Evolutionary conservation across 2,888 invertebrate species (phyloP), one percentile per base, ranked within the genome.

Genomic region (Pandemis corylana): DNA sequence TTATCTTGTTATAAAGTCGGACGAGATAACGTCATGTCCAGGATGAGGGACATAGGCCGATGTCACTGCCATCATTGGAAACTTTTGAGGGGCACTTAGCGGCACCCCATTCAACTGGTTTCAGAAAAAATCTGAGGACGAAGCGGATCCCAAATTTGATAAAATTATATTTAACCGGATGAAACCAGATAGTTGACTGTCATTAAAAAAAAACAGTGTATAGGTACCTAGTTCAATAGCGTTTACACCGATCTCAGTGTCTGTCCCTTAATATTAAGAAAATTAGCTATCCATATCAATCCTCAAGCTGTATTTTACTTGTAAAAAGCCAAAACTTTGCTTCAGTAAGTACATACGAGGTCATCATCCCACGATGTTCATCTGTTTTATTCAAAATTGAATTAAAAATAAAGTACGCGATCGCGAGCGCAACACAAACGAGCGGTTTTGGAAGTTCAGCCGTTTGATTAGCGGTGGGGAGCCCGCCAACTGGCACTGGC

Each of bases 401-500:
- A 36, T 36, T 36, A 36, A 36, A 36, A 36, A 36, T 36, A 36
- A 36, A 36, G 28, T 36, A 4, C 28, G 28, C 28, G 28, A 36
- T 36, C 4, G 28, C 28, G 28, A 36, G 28, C 28, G 28, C 0
- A 36, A 36, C 51, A 46, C 6, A 67, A 67, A 53, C 78, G 72
- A 76, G 69, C 72, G 76, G 71, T 83, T 81, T 76, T 83, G 88
- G 84, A 87, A 84, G 84, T 82, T 82, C 80, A 36, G 28, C 82
- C 80, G 82, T 82, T 87, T 90, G 90, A 92, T 91, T 90, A 91
- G 88, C 88, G 86, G 79, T 82, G 79, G 80, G 78, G 79, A 78
- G 79, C 80, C 79, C 83, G 93, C 94, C 93, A 93, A 89, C 90
- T 93, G 93, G 93, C 93, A 92, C 84, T 77, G 81, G 76, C 78